phyloP scores from a whole-genome alignment of 2,888 invertebrate genomes.

The Seira sanloemensis region DNA sequence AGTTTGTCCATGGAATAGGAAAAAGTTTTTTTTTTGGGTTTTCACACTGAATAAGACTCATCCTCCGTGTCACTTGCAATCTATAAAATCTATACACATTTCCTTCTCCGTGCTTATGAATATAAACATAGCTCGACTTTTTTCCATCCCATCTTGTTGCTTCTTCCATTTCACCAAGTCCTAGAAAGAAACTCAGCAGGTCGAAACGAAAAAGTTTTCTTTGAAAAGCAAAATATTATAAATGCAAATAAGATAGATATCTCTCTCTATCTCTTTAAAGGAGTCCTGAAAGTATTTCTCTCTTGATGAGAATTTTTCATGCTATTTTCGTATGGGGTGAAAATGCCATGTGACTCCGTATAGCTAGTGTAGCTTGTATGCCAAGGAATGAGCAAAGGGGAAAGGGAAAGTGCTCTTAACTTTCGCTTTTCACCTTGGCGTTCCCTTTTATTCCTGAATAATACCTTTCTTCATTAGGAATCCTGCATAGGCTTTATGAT shows the following conservation, averaged over 20 bases:
- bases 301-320: neutral
- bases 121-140: constrained; percentile 22
- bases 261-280: constrained; percentile 3
- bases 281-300: neutral
- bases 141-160: constrained; percentile 49
- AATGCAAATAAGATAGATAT: constrained; percentile 35
- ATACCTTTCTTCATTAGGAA: too few species aligned
- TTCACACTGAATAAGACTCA: neutral
- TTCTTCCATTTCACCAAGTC: constrained; percentile 31
- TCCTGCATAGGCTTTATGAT: too few species aligned
- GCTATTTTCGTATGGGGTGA: too few species aligned
- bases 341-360: neutral
- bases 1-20: constrained; percentile 26
- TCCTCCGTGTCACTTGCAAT: too few species aligned
- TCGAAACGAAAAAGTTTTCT: constrained; percentile 20
- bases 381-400: neutral
- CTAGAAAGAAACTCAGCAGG: constrained; percentile 13
- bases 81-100: too few species aligned
- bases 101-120: too few species aligned
- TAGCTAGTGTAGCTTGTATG: neutral
- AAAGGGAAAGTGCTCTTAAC: neutral
- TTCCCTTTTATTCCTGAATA: neutral
- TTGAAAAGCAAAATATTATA: constrained; percentile 36
- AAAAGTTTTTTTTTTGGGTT: constrained; percentile 30
- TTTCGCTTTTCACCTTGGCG: neutral